Evolutionary conservation across 2,113 vertebrate genomes (phyloP).

Genomic region (Hiodon tergisus): DNA sequence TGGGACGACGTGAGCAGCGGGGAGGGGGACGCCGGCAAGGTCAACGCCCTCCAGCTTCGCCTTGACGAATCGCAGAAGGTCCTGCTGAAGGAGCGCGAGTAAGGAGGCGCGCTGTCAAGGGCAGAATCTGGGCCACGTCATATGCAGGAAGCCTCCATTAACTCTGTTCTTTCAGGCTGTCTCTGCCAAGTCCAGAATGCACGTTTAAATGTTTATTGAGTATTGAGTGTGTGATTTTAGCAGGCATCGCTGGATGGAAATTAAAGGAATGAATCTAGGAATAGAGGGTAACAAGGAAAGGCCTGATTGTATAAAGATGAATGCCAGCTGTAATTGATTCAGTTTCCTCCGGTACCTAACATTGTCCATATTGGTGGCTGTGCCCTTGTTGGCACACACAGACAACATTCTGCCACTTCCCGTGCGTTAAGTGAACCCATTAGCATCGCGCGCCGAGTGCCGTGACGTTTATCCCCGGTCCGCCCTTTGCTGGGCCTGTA

Average conservation of each 20-base stretch:
- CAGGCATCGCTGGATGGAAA: background rate
- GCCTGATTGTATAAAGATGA: background rate
- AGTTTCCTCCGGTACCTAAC: background rate
- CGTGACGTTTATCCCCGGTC: too few species aligned
- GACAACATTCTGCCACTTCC: background rate
- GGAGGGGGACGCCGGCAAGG: conserved; percentile 81
- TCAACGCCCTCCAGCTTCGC: conserved; percentile 85
- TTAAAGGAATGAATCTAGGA: background rate
- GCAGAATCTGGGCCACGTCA: too few species aligned
- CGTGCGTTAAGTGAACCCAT: background rate
- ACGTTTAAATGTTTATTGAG: background rate
- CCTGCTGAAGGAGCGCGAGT: conserved; percentile 82
- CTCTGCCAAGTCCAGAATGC: background rate
- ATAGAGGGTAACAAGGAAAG: background rate
- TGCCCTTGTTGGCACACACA: background rate
- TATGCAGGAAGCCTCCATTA: too few species aligned
- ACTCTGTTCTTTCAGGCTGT: background rate
- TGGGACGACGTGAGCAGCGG: conserved; percentile 74
- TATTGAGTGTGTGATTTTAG: background rate
- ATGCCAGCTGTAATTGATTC: background rate
- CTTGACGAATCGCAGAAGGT: conserved; percentile 95
- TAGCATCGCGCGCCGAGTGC: too few species aligned
- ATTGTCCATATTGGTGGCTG: background rate
- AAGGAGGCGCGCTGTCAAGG: conserved; percentile 42
- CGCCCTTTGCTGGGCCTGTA: too few species aligned